A percentile compares a stretch with the other conserved stretches of the same genome.
Conservation (phyloP, 64 coral and sea anemone genomes). For the Montipora sp. region DNA sequence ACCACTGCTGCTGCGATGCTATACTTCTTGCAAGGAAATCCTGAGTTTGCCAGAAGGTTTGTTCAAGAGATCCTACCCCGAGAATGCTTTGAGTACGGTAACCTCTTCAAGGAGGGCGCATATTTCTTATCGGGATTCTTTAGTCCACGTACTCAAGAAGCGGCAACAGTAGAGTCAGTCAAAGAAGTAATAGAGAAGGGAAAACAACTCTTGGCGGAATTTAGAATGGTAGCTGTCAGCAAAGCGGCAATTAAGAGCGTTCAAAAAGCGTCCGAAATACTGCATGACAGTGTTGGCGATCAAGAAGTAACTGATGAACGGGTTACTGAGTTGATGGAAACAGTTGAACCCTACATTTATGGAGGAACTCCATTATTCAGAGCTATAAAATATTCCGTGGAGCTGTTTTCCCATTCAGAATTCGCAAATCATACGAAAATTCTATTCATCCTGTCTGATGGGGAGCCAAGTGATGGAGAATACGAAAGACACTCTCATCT, state of each 20-base stretch:
- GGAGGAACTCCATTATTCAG: background rate
- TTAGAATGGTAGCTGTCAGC: background rate
- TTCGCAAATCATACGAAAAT: conserved; percentile 30
- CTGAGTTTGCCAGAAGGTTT: background rate
- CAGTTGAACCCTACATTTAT: conserved; percentile 44
- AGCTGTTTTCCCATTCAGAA: background rate
- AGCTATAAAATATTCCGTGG: background rate
- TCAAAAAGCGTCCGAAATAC: conserved; percentile 36
- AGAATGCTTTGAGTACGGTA: background rate
- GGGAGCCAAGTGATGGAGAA: conserved; percentile 24
- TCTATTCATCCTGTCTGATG: conserved; percentile 60
- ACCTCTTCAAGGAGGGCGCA: background rate
- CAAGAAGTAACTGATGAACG: conserved; percentile 34
- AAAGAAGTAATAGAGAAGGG: conserved; percentile 15
- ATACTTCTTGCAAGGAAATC: background rate
- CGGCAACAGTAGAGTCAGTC: background rate
- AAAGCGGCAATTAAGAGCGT: conserved; percentile 21
- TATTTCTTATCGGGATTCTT: no score
- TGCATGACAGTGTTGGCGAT: conserved; percentile 39
- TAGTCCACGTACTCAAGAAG: background rate
- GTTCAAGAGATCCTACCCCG: background rate
- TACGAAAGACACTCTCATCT: background rate
- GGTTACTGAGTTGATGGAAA: background rate
- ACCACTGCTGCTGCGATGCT: background rate
- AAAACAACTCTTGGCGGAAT: background rate